These are phyloP conservation scores for Thelaira solivaga DNA, from an alignment of 2,888 invertebrate species.

Conservation along the genomic window DNA sequence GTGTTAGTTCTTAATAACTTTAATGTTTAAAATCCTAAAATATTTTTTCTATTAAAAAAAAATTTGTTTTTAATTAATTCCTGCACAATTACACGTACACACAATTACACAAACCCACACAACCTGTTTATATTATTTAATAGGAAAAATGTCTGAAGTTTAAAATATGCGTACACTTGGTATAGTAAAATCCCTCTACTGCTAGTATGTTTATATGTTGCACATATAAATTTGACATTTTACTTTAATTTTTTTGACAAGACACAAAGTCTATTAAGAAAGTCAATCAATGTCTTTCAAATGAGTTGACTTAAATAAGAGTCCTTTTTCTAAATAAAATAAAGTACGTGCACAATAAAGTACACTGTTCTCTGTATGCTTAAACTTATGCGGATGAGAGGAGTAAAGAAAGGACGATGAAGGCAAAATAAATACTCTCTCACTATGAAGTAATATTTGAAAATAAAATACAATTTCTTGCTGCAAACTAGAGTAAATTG, in stretches of 20 bases:
- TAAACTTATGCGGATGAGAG: conserved; percentile 25
- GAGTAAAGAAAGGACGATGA: conserved; percentile 32
- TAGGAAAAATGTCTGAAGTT: background rate
- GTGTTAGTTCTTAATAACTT: too few species aligned
- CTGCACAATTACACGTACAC: too few species aligned
- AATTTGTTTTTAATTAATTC: too few species aligned
- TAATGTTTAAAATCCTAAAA: too few species aligned
- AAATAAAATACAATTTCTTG: conserved; percentile 32
- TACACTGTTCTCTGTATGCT: background rate
- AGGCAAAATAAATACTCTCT: conserved; percentile 37
- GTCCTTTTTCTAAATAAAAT: conserved; percentile 63
- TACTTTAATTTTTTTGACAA: conserved; percentile 69
- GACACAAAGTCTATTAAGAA: conserved; percentile 75
- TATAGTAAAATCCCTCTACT: conserved; percentile 46
- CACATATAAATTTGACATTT: conserved; percentile 54
- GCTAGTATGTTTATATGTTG: too few species aligned
- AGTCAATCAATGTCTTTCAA: conserved; percentile 77
- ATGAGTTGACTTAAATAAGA: conserved; percentile 69
- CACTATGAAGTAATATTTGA: background rate
- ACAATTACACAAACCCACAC: too few species aligned
- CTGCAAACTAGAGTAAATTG: conserved; percentile 16
- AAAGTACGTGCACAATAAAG: conserved; percentile 48
- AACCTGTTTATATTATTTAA: too few species aligned
- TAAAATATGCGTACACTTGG: conserved; percentile 25
- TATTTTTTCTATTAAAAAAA: too few species aligned